Evolutionary conservation across 2,797 vertebrate species (phyloP), one percentile per base, ranked within the genome.

Genomic region (Kryptolebias ocellatus): DNA sequence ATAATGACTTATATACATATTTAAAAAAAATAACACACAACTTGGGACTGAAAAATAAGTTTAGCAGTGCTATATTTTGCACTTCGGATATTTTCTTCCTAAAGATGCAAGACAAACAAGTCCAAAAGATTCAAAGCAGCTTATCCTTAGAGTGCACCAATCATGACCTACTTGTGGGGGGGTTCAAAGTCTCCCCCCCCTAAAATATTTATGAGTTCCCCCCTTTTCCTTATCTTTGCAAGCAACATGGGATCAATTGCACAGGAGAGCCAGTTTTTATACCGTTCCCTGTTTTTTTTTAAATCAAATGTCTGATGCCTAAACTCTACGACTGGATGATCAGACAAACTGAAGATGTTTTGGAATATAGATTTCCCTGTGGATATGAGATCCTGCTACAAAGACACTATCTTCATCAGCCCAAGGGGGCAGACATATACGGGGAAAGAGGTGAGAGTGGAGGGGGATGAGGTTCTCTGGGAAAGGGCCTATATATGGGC

Each of bases 141-240:
- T 61, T 50, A 82, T 88, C 84, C 82, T 90, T 73, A 60, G 80
- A 84, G 81, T 74, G 73, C 80, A 86, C 83, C 84, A 79, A 75
- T 86, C 77, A 70, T 90, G 90, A 92, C 90, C 90, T 87, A 93
- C 66, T 90, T 92, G 86, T 81, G 84, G 78, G 65, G 34, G 82
- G 80, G 86, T 91, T 93, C 86, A 92, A 92, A 92, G 87, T 85
- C 84, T 83, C 83, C 85, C 20, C 20, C 80, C 75, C 80, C 74
- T 93, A 64, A 92, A 93, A 92, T 90, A 93, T 93, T 90, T 73
- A 93, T 92, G 83, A 87, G 68, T 27, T 80, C 81, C 79, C 75
- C 72, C 64, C 60, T 45, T 52, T 60, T 80, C 59, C 70, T 78
- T 76, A 47, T 72, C 68, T 66, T 64, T 4, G 14, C 28, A 11